Conservation (phyloP, 37 sponge, comb jelly and placozoan genomes). For the Halisarca cf. caerulea region DNA sequence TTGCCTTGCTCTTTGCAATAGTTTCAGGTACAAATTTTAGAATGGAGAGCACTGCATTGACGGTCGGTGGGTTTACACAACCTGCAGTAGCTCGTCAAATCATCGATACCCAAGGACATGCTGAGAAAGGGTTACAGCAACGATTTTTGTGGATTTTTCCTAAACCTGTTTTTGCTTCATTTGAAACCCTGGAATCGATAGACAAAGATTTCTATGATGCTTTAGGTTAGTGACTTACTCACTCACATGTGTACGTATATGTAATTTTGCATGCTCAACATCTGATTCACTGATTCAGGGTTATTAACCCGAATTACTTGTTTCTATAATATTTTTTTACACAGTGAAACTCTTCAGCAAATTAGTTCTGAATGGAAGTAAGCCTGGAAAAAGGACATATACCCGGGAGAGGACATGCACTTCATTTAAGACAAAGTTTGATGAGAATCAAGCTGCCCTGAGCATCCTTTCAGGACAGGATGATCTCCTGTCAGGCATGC, state of each 20-base stretch:
- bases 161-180: conserved; percentile 6
- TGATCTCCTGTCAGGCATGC: conserved; percentile 27
- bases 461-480: not conserved
- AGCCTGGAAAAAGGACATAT: too few species aligned
- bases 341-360: too few species aligned
- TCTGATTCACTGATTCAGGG: too few species aligned
- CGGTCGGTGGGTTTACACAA: conserved; percentile 17
- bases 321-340: too few species aligned
- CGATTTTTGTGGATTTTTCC: conserved; percentile 51
- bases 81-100: conserved; percentile 35
- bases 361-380: too few species aligned
- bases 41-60: not conserved
- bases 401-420: too few species aligned
- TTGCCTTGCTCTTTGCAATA: not conserved
- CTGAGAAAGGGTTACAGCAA: conserved; percentile 46
- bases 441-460: conserved; percentile 1
- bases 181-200: conserved; percentile 16
- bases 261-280: not conserved
- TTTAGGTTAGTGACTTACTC: not conserved
- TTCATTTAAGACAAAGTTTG: not conserved
- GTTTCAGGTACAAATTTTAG: not conserved
- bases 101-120: conserved; percentile 28
- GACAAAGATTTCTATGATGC: conserved; percentile 5
- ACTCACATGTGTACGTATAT: not conserved
- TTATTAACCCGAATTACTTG: too few species aligned